Percentiles rank a stretch among this genome's conserved stretches.
These are phyloP conservation scores for Odocoileus hemionus DNA, from an alignment of 2,113 vertebrate genomes.

Conservation along the genomic window DNA sequence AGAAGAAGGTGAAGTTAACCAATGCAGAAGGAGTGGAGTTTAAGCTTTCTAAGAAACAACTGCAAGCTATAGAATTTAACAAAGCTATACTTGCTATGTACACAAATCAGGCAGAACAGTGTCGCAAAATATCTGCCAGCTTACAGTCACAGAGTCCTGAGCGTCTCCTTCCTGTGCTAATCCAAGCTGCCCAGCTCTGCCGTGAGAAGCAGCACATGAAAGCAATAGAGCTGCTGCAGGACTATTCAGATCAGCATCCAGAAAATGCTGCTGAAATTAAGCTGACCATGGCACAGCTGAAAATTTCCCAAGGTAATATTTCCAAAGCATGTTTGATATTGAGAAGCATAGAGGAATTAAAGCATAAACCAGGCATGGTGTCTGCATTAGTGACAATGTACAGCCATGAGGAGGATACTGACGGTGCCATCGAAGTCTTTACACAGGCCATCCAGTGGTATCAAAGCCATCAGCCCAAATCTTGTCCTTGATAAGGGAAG, in stretches of 20 bases:
- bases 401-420: slow-evolving; percentile 97
- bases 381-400: slow-evolving; percentile 97
- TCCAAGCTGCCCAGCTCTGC: slow-evolving; percentile 96
- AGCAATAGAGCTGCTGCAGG: slow-evolving; percentile 93
- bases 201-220: slow-evolving; percentile 94
- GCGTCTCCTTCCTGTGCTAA: slow-evolving; percentile 92
- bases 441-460: slow-evolving; percentile 94
- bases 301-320: slow-evolving; percentile 95
- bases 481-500: slow-evolving; percentile 95
- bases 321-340: slow-evolving; percentile 97
- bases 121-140: slow-evolving; percentile 89
- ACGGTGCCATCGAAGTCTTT: slow-evolving; percentile 96
- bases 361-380: slow-evolving; percentile 96
- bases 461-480: slow-evolving; percentile 92
- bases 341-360: slow-evolving; percentile 92
- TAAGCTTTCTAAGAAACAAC: slow-evolving; percentile 95
- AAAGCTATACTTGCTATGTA: slow-evolving; percentile 98
- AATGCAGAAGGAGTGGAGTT: slow-evolving; percentile 96
- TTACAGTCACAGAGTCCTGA: slow-evolving; percentile 93
- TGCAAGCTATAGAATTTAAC: slow-evolving; percentile 97
- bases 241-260: slow-evolving; percentile 93
- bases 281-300: slow-evolving; percentile 97
- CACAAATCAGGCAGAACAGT: slow-evolving; percentile 97
- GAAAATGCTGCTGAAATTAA: slow-evolving; percentile 93
- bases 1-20: slow-evolving; percentile 98